Evolutionary conservation across 2,113 vertebrate genomes (phyloP), one percentile per base, ranked within the genome.

Genomic region (Megaceryle torquata): DNA sequence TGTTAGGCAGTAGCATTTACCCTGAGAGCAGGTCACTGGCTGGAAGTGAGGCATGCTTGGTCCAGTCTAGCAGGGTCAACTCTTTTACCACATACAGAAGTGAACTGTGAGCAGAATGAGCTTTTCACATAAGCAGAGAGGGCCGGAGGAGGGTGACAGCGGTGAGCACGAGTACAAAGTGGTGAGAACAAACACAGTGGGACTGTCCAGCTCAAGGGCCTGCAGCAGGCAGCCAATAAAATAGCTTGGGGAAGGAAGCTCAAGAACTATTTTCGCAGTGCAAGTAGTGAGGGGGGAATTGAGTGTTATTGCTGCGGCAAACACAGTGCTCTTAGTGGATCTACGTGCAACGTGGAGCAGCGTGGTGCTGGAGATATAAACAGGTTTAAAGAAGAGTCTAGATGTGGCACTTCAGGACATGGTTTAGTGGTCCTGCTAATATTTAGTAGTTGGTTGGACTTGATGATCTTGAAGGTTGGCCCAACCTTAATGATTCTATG

Each of bases 321-420:
- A 25, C 6, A 12, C 39, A 41, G 37, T 29, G 13, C 43, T 46
- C 41, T 20, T 14, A 57, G 18, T 14, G 37, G 21, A 14, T 41
- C 57, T 53, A 22, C 15, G 0, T 4, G 20, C 22, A 53, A 37
- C 19, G n/a, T 44, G 37, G 48, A 78, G 48, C 29, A 51, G 26
- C 0, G 3, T 0, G 0, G 25, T 57, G 60, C 54, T n/a, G 59
- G 48, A 80, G 72, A 22, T 28, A 3, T 0, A 3, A 46, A 8
- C 19, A 51, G 50, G 19, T 50, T 24, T 50, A 50, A 50, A 50
- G 48, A 50, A 50, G 24, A 9, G 20, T 50, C 48, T 24, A 50
- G 48, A 24, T 50, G 48, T 24, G 48, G 24, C 50, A 51, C 50
- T 51, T 51, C 50, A 51, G 50, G 50, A 51, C 50, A 51, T 8